Percentiles rank a stretch among this genome's conserved stretches.
Conservation (phyloP, 2,888 invertebrate genomes). For the Temnothorax rugatulus region DNA sequence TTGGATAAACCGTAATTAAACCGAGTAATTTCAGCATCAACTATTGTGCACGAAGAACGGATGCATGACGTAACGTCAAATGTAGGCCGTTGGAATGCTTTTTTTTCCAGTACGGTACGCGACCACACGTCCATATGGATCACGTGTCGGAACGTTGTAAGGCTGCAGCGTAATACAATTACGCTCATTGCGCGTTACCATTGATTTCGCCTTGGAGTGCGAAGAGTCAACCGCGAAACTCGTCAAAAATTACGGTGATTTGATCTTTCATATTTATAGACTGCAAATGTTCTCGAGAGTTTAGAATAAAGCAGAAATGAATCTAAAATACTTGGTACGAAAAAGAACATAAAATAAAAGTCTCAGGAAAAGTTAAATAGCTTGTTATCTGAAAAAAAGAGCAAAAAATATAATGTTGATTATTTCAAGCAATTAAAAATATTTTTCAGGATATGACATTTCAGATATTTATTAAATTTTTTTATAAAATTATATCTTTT, state of each 20-base stretch:
- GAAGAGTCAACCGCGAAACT: neutral
- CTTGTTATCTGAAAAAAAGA: neutral
- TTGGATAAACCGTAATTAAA: slow-evolving; percentile 71
- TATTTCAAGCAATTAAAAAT: neutral
- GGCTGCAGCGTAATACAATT: slow-evolving; percentile 48
- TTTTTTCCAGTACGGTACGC: slow-evolving; percentile 10
- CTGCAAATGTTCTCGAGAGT: neutral
- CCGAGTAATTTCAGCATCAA: slow-evolving; percentile 42
- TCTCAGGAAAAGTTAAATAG: neutral
- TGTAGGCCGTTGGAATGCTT: slow-evolving; percentile 45
- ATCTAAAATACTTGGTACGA: neutral
- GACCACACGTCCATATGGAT: slow-evolving; percentile 18
- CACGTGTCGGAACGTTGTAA: slow-evolving; percentile 42
- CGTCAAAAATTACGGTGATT: neutral
- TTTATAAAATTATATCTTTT: neutral
- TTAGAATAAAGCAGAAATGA: neutral
- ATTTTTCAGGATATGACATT: neutral
- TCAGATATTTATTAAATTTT: neutral
- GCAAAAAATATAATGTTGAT: neutral
- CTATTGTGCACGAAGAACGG: slow-evolving; percentile 50
- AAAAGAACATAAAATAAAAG: neutral
- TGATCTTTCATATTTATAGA: slow-evolving; percentile 2
- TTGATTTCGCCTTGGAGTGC: slow-evolving; percentile 8
- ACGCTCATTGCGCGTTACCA: slow-evolving; percentile 20
- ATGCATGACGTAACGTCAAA: slow-evolving; percentile 47